These are phyloP conservation scores for Megalonaias nervosa DNA, from an alignment of 1,140 invertebrate genomes.

Conservation along the genomic window DNA sequence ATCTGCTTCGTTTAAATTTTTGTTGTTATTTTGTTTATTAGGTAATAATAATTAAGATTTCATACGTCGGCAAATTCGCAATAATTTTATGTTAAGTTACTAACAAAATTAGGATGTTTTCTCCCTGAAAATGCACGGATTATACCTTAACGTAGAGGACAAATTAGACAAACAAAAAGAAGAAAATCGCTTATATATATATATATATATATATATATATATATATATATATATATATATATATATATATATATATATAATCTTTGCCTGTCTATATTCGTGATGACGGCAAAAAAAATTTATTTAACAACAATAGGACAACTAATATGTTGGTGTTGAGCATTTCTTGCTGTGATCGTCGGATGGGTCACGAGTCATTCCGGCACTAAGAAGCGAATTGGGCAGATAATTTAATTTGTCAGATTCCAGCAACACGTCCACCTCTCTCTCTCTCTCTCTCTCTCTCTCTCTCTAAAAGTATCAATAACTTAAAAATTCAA, in stretches of 20 bases:
- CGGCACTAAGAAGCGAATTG: not conserved
- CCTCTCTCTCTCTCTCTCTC: not conserved
- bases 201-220: slow-evolving; percentile 30
- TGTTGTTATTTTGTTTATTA: no score
- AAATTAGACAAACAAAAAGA: no score
- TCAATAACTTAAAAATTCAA: not conserved
- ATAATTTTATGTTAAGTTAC: no score
- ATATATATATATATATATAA: not conserved
- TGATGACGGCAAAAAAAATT: no score
- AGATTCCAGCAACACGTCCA: slow-evolving; percentile 2
- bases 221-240: slow-evolving; percentile 24
- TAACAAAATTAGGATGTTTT: no score
- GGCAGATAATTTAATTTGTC: not conserved
- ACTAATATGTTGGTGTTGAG: no score
- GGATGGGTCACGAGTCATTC: not conserved
- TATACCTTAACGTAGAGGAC: no score
- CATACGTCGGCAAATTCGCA: no score
- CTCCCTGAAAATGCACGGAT: no score
- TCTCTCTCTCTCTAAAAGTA: slow-evolving; percentile 16
- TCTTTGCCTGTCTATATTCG: not conserved
- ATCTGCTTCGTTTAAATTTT: no score
- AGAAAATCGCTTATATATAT: not conserved
- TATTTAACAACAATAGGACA: no score
- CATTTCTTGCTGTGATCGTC: not conserved
- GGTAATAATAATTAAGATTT: no score